phyloP scores from a whole-genome alignment of 2,113 vertebrate species.

The Rhizomys pruinosus region DNA sequence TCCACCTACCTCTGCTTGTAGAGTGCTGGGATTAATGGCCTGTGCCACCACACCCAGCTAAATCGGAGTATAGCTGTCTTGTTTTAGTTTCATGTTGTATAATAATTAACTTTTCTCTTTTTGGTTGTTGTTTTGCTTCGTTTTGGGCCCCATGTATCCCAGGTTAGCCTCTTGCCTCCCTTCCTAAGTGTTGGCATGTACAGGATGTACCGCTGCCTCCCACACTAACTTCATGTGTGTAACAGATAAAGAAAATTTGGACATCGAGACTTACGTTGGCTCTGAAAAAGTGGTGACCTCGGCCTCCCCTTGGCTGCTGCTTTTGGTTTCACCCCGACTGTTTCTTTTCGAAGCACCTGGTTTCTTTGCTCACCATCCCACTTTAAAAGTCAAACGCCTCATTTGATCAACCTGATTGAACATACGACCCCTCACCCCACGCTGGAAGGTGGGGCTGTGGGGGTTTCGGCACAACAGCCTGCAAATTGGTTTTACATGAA shows the following conservation, averaged over 20 bases:
- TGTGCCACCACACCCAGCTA: no score
- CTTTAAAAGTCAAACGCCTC: constrained; percentile 52
- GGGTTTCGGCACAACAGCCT: no score
- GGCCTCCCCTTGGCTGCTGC: constrained; percentile 8
- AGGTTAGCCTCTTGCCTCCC: background rate
- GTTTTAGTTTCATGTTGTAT: background rate
- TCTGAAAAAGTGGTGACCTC: background rate
- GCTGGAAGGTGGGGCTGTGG: no score
- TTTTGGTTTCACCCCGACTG: constrained; percentile 67
- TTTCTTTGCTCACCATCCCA: constrained; percentile 53
- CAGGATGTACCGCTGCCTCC: no score
- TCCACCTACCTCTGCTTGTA: no score
- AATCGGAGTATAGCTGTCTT: background rate
- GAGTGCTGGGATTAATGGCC: no score
- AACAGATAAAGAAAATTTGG: background rate
- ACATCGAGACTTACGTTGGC: background rate
- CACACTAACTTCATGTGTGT: background rate
- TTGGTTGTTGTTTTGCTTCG: background rate
- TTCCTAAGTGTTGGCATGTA: background rate
- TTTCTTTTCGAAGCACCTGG: constrained; percentile 56
- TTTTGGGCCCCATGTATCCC: background rate
- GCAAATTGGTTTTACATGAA: no score
- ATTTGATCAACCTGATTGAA: no score
- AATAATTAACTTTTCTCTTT: background rate
- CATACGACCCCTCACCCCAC: no score